Conservation (phyloP, 2,113 vertebrate genomes). For the Steatornis caripensis region DNA sequence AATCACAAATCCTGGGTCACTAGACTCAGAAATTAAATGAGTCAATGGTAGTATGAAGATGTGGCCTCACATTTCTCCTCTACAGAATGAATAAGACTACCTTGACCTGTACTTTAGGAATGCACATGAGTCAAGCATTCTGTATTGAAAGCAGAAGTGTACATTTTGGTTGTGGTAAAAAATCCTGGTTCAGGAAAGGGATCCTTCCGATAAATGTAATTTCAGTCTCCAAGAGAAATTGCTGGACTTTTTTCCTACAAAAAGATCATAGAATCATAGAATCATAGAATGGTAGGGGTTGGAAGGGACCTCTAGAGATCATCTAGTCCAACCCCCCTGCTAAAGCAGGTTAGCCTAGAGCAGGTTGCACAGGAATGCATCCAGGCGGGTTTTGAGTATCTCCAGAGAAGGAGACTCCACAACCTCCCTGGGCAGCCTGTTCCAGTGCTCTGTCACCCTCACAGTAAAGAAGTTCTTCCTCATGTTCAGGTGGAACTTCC, state of each 20-base stretch:
- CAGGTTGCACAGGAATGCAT: too few species aligned
- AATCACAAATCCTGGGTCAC: not conserved
- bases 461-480: too few species aligned
- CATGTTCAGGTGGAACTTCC: too few species aligned
- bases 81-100: not conserved
- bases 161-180: fast-evolving
- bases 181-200: not conserved
- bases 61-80: not conserved
- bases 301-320: too few species aligned
- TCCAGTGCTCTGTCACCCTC: too few species aligned
- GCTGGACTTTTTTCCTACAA: not conserved
- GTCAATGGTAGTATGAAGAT: not conserved
- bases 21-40: not conserved
- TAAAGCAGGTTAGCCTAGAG: too few species aligned
- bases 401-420: too few species aligned
- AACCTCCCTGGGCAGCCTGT: too few species aligned
- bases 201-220: not conserved
- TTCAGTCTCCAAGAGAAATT: not conserved
- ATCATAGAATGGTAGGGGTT: too few species aligned
- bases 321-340: too few species aligned
- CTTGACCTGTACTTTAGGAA: not conserved
- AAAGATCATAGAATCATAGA: too few species aligned
- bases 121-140: not conserved
- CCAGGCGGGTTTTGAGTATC: too few species aligned
- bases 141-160: not conserved